Evolutionary conservation across 1,140 invertebrate genomes (phyloP).

Genomic region (Ostrea edulis): DNA sequence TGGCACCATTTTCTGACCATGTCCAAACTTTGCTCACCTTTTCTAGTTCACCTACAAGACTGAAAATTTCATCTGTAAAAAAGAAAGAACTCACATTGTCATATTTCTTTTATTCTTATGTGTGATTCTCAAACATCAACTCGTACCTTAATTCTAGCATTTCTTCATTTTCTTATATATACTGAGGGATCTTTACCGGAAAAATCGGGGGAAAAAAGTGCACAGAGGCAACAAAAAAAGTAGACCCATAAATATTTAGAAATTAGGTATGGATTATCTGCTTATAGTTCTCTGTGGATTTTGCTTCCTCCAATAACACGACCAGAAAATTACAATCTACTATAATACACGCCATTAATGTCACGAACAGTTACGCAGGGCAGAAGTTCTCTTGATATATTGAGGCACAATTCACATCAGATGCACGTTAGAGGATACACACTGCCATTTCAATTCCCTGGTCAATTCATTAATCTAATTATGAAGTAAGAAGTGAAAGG

Average conservation of each 20-base stretch:
- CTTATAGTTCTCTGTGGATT: background rate
- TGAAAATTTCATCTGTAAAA: too few species aligned
- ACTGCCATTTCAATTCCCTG: background rate
- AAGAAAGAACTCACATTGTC: too few species aligned
- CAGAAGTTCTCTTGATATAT: background rate
- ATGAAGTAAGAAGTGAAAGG: background rate
- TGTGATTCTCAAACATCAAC: too few species aligned
- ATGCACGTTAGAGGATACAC: background rate
- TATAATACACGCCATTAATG: background rate
- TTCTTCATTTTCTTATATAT: too few species aligned
- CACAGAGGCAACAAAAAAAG: background rate
- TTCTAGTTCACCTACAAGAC: too few species aligned
- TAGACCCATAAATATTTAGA: background rate
- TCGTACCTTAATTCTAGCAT: too few species aligned
- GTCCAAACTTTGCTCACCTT: too few species aligned
- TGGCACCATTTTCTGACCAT: too few species aligned
- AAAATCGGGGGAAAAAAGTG: too few species aligned
- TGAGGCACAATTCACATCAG: background rate
- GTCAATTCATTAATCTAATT: background rate
- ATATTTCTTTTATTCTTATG: too few species aligned
- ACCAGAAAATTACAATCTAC: background rate
- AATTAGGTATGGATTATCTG: constrained; percentile 11
- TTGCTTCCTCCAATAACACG: background rate
- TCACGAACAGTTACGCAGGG: background rate
- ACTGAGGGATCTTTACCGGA: too few species aligned